phyloP scores from a whole-genome alignment of 2,113 vertebrate genomes.

The Lepidothrix coronata region DNA sequence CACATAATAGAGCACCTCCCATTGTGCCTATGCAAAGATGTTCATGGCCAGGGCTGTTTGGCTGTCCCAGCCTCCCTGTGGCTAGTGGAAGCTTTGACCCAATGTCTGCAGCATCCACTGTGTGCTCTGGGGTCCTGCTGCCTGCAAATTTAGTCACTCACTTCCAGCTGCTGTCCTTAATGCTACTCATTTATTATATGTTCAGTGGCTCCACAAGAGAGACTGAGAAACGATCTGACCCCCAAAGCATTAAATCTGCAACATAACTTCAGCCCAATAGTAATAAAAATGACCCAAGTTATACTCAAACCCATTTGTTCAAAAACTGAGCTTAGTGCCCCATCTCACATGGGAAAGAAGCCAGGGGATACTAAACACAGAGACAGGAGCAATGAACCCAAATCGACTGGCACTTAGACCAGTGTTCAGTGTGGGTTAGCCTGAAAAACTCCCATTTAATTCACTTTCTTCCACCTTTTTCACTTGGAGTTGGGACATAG shows the following conservation, averaged over 20 bases:
- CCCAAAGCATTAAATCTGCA: neutral
- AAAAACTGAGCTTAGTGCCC: neutral
- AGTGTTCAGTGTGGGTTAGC: neutral
- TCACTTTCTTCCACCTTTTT: neutral
- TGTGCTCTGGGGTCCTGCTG: neutral
- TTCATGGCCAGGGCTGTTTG: neutral
- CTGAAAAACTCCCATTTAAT: neutral
- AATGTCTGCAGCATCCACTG: neutral
- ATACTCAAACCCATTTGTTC: neutral
- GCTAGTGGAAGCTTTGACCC: neutral
- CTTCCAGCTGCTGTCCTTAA: neutral
- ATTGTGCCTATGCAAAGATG: neutral
- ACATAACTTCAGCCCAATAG: neutral
- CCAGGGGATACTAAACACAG: neutral
- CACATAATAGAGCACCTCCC: neutral
- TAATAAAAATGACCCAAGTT: neutral
- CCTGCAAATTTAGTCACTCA: neutral
- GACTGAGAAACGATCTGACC: neutral
- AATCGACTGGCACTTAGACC: neutral
- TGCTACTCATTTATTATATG: neutral
- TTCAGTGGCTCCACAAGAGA: neutral
- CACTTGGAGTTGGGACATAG: neutral
- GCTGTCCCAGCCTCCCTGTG: neutral
- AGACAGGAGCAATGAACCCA: neutral
- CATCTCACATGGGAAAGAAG: neutral